Base-by-base conservation (phyloP, 23 tunicate genomes). In the Diplosoma virens region DNA sequence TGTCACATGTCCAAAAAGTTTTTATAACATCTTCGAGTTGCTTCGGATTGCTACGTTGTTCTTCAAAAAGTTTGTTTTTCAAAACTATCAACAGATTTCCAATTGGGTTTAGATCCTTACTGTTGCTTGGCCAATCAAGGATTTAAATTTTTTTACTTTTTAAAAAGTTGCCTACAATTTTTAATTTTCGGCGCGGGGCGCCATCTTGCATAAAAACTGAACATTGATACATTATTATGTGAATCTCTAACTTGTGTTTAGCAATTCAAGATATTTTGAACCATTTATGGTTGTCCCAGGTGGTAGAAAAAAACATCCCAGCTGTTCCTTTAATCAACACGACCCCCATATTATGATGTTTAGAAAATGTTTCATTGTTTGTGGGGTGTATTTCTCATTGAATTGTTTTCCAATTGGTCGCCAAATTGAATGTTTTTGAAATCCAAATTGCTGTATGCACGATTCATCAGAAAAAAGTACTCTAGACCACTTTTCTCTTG, bases 251-350 rank as follows among this genome's bases (percentile, higher is more conserved):
- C 75, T 68, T 68, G 54, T 68, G 27, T 34, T 68, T 68, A n/a
- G 53, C 30, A 33, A 68, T 17, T 68, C 25, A 37, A 68, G 55
- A 41, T 35, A 68, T 41, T 68, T 68, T 41, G 53, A 41, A n/a
- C 75, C 75, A 41, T 68, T 68, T 23, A 21, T 68, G 11, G 75
- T 68, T 37, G 75, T 68, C 30, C 53, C 75, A 36, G 75, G 75
- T 27, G 26, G 53, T 35, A 68, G 53, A 68, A 68, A 68, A 30
- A 68, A 68, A 21, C 35, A 53, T 30, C 75, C 52, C 4, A 27
- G 7, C 23, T 52, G 16, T 36, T 53, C 75, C 30, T 68, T 68
- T 5, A 41, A 28, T 27, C 53, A 68, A 27, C 35, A 34, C 25
- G 30, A 22, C 37, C 75, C 53, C 75, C 75, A 68, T 68, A 68